phyloP scores from a whole-genome alignment of 2,888 invertebrate species.

The Hipparchia sbordonii region DNA sequence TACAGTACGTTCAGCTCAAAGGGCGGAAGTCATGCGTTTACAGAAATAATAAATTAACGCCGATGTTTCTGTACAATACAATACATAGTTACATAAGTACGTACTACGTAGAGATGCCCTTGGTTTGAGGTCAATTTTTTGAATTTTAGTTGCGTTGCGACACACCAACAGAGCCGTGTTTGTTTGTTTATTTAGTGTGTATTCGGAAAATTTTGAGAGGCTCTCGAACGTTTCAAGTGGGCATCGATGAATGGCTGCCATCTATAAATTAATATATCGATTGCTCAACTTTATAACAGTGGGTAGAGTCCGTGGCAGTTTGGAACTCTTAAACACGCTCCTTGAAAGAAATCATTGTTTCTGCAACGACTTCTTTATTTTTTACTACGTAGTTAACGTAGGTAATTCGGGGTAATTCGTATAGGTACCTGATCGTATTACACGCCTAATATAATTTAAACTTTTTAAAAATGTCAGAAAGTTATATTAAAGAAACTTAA shows the following conservation, averaged over 20 bases:
- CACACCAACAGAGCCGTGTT: slow-evolving; percentile 58
- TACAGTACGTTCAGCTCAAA: slow-evolving; percentile 61
- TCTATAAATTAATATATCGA: slow-evolving; percentile 38
- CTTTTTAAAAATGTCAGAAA: too few relatives aligned
- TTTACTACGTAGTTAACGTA: background rate
- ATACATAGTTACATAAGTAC: slow-evolving; percentile 38
- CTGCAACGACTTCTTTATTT: background rate
- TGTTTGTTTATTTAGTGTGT: slow-evolving; percentile 69
- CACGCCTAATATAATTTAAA: too few relatives aligned
- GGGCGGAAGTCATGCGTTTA: slow-evolving; percentile 78
- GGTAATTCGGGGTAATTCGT: too few relatives aligned
- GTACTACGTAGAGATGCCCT: slow-evolving; percentile 63
- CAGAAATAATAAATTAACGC: slow-evolving; percentile 76
- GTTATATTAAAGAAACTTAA: too few relatives aligned
- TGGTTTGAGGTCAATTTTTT: slow-evolving; percentile 70
- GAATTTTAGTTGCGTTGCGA: slow-evolving; percentile 66
- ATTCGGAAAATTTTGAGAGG: slow-evolving; percentile 73
- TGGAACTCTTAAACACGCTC: background rate
- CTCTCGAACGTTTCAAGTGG: slow-evolving; percentile 64
- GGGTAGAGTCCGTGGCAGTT: slow-evolving; percentile 5
- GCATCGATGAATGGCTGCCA: slow-evolving; percentile 53
- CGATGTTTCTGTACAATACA: slow-evolving; percentile 61
- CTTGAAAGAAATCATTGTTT: background rate
- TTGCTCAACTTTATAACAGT: slow-evolving; percentile 33
- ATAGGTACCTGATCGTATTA: too few relatives aligned